A percentile compares a stretch with the other conserved stretches of the same genome.
Conservation (phyloP, 2,113 vertebrate genomes). For the Cariama cristata region DNA sequence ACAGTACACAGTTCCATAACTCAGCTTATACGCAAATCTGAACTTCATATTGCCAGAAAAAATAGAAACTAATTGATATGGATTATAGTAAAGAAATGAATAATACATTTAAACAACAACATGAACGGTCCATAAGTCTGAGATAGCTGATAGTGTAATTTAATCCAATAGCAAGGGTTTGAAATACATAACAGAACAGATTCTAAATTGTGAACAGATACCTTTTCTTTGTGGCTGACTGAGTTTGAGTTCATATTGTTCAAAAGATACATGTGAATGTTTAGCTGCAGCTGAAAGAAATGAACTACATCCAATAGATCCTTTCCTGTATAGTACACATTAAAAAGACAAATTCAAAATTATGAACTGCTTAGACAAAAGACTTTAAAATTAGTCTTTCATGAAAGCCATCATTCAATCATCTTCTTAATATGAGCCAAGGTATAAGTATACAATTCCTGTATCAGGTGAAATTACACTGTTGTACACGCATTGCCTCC, state of each 20-base stretch:
- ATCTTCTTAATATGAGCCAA: neutral
- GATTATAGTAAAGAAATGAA: neutral
- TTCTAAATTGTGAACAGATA: conserved; percentile 46
- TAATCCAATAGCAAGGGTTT: neutral
- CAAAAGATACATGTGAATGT: neutral
- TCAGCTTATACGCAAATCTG: conserved; percentile 22
- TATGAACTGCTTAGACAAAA: neutral
- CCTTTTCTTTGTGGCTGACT: conserved; percentile 11
- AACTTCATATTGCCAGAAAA: conserved; percentile 37
- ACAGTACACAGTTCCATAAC: conserved; percentile 6
- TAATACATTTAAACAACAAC: neutral
- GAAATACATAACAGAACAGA: neutral
- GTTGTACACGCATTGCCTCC: neutral
- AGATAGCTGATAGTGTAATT: neutral
- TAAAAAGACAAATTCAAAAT: neutral
- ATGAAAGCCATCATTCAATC: neutral
- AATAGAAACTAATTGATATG: conserved; percentile 49
- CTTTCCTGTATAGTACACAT: neutral
- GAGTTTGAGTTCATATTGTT: neutral
- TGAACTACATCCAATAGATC: neutral
- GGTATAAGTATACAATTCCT: neutral
- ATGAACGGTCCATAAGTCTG: neutral
- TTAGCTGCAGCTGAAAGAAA: conserved; percentile 49
- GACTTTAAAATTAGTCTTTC: neutral
- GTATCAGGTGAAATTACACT: neutral